Conservation (phyloP, 2,113 vertebrate genomes). For the Calonectris borealis region DNA sequence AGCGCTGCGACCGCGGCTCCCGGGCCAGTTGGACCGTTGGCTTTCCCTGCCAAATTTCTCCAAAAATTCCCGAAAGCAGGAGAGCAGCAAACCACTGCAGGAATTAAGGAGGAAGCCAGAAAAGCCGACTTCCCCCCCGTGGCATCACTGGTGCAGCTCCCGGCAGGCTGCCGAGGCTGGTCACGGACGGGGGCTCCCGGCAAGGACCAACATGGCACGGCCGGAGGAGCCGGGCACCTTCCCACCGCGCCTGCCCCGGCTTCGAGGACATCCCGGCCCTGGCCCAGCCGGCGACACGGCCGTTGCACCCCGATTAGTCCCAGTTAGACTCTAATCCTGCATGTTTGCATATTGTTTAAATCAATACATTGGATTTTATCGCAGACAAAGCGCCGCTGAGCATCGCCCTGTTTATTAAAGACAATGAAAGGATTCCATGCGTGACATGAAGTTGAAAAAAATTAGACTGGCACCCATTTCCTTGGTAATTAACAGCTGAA, state of each 20-base stretch:
- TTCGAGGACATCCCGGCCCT: fast-evolving
- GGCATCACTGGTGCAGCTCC: neutral
- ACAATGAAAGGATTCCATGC: neutral
- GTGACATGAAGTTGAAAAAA: neutral
- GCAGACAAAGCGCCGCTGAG: neutral
- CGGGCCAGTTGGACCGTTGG: neutral
- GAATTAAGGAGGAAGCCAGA: neutral
- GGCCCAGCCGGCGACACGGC: fast-evolving
- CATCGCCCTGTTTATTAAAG: neutral
- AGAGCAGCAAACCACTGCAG: neutral
- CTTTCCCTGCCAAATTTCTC: neutral
- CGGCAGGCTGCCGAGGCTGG: neutral
- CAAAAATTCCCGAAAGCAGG: neutral
- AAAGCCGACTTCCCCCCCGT: neutral
- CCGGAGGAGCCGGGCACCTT: neutral
- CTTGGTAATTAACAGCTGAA: neutral
- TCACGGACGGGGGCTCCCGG: fast-evolving
- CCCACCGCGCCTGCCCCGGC: neutral
- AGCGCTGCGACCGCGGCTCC: neutral
- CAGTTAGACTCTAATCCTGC: neutral
- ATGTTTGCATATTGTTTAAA: neutral
- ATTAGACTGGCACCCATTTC: neutral
- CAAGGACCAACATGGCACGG: neutral
- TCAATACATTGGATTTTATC: neutral
- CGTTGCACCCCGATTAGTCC: neutral